Conservation (phyloP, 1,140 invertebrate genomes). For the Lasioglossum baleicum region DNA sequence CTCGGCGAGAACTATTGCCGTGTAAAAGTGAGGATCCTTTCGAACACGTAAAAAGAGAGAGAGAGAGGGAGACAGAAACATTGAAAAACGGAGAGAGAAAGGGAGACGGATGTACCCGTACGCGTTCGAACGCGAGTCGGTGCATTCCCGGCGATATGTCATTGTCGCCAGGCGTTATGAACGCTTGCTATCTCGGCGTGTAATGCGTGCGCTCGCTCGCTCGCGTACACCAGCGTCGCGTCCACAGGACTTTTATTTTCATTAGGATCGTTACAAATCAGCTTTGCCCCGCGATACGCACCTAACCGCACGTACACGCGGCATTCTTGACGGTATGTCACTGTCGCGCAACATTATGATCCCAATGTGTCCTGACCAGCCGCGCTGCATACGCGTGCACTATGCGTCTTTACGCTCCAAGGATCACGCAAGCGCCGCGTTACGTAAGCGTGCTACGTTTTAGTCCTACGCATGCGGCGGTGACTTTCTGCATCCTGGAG, state of each 20-base stretch:
- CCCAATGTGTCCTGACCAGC: conserved; percentile 63
- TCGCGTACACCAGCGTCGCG: conserved; percentile 3
- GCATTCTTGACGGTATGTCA: conserved; percentile 72
- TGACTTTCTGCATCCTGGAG: background rate
- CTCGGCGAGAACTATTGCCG: conserved; percentile 10
- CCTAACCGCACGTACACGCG: conserved; percentile 40
- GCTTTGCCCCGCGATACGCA: conserved; percentile 61
- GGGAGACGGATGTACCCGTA: background rate
- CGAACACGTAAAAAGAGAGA: background rate
- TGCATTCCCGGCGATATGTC: conserved; percentile 71
- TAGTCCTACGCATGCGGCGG: background rate
- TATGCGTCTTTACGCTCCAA: conserved; percentile 5
- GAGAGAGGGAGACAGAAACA: background rate
- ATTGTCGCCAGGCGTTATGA: conserved; percentile 70
- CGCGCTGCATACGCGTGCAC: background rate
- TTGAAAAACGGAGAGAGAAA: conserved; percentile 1
- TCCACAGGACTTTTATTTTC: conserved; percentile 66
- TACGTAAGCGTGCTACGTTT: background rate
- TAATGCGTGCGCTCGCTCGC: conserved; percentile 38
- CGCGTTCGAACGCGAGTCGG: conserved; percentile 34
- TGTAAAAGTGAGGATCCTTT: conserved; percentile 25
- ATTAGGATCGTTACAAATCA: conserved; percentile 76
- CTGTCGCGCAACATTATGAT: conserved; percentile 73
- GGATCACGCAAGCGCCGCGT: background rate
- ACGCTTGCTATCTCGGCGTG: conserved; percentile 60